Evolutionary conservation across 2,113 vertebrate species (phyloP).

Genomic region (Bos indicus): DNA sequence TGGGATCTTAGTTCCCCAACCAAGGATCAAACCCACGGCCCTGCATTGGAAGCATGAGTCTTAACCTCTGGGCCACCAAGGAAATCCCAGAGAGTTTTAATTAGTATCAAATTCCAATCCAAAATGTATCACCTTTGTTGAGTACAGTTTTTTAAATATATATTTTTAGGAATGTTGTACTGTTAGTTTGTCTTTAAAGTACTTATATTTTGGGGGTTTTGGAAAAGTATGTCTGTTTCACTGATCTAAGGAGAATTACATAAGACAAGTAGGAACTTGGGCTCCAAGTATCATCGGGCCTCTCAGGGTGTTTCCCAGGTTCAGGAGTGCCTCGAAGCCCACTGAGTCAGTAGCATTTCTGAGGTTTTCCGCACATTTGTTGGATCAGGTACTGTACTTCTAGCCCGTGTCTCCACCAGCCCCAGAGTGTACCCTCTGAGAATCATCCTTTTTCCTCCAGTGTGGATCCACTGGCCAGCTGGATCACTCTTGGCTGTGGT

Average conservation of each 20-base stretch:
- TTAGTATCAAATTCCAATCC: neutral
- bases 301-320: neutral
- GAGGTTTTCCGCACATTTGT: neutral
- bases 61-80: neutral
- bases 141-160: neutral
- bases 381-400: fast-evolving
- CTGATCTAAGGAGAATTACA: neutral
- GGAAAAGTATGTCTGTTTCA: neutral
- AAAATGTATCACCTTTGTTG: neutral
- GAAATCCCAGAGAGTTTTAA: neutral
- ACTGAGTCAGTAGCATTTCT: neutral
- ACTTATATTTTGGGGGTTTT: neutral
- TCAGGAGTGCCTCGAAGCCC: neutral
- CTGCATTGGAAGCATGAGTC: neutral
- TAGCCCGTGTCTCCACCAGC: neutral
- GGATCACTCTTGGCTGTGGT: neutral
- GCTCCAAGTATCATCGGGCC: neutral
- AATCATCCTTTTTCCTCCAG: fast-evolving
- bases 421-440: neutral
- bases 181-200: neutral
- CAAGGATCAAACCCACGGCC: neutral
- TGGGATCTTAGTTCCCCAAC: neutral
- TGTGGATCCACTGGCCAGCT: neutral
- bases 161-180: neutral
- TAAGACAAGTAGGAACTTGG: neutral